Evolutionary conservation across 2,113 vertebrate species (phyloP).

Genomic region (Dicaeum eximium): DNA sequence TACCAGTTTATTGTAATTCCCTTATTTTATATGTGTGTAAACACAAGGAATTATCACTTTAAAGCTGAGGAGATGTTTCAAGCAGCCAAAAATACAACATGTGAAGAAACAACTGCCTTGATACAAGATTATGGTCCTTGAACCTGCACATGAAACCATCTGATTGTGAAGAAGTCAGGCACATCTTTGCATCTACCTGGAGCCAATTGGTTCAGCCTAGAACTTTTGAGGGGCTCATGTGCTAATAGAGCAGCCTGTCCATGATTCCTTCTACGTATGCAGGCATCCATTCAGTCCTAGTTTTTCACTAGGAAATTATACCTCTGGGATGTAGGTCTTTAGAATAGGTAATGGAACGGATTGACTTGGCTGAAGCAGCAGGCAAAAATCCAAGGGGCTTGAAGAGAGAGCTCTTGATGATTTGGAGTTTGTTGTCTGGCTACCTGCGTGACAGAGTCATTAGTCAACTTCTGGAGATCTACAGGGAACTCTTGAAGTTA

Average conservation of each 20-base stretch:
- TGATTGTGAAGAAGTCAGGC: not conserved
- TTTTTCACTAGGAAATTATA: not conserved
- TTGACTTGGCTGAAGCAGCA: not conserved
- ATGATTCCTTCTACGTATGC: not conserved
- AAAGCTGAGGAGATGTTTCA: not conserved
- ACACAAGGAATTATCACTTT: not conserved
- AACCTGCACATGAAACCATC: not conserved
- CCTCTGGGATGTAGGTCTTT: not conserved
- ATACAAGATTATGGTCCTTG: not conserved
- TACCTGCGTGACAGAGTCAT: not conserved
- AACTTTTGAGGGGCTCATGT: not conserved
- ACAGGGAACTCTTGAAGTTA: not conserved
- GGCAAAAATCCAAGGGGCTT: not conserved
- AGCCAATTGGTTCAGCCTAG: not conserved
- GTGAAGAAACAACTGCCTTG: not conserved
- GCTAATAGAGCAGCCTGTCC: not conserved
- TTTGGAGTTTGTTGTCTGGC: not conserved
- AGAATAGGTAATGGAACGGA: not conserved
- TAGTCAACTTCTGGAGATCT: not conserved
- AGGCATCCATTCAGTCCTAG: not conserved
- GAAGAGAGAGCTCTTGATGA: not conserved
- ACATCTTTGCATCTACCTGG: not conserved
- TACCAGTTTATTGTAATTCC: not conserved
- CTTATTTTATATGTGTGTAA: not conserved
- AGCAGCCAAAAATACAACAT: not conserved